A percentile compares a stretch with the other conserved stretches of the same genome.
Evolutionary conservation across 35 echinoderm and acorn worm species (phyloP).

Genomic region (Ophiothrix spiculata): DNA sequence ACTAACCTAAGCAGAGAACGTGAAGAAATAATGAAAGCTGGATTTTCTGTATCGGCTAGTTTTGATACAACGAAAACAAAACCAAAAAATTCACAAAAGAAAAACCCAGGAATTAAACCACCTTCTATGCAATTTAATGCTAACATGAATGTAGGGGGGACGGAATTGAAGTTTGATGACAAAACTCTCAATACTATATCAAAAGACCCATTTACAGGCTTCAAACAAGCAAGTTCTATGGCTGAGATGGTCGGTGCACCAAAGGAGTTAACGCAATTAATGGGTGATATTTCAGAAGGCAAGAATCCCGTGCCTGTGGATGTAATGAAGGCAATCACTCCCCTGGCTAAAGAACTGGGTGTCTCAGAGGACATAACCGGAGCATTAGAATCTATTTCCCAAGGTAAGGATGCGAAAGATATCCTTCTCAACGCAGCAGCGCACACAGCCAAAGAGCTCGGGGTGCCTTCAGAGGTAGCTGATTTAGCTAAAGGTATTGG

Average conservation of each 20-base stretch:
- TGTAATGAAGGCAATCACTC: neutral
- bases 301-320: neutral
- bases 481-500: neutral
- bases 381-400: neutral
- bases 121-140: neutral
- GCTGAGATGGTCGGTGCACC: neutral
- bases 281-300: neutral
- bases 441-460: neutral
- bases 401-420: neutral
- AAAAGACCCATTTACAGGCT: neutral
- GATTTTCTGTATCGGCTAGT: neutral
- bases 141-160: neutral
- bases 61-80: neutral
- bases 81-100: neutral
- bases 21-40: neutral
- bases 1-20: neutral
- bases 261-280: neutral
- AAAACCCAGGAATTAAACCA: neutral
- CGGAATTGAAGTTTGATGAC: neutral
- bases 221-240: neutral
- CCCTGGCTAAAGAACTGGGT: neutral
- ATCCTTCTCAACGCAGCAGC: neutral
- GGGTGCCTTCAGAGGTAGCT: neutral
- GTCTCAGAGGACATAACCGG: neutral
- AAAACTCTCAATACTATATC: neutral